These are phyloP conservation scores for Drosophila leonis DNA, from an alignment of 2,888 invertebrate genomes.

Conservation along the genomic window DNA sequence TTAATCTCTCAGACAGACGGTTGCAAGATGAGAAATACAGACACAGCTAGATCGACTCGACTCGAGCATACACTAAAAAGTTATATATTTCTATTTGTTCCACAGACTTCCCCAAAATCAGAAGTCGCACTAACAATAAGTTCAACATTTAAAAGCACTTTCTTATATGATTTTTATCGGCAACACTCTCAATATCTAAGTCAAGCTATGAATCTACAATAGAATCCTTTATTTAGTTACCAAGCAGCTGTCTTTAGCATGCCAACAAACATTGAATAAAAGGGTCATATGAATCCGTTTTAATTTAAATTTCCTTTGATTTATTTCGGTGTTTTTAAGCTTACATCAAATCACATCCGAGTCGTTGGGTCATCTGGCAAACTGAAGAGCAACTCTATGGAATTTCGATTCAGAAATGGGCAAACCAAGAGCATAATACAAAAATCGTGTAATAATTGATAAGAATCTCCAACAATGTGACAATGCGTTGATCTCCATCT, in stretches of 20 bases:
- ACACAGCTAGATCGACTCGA: no score
- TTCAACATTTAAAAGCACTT: background rate
- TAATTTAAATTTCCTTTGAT: background rate
- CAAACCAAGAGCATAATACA: slow-evolving; percentile 50
- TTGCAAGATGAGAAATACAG: no score
- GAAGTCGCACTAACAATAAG: background rate
- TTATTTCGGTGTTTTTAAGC: background rate
- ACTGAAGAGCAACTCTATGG: slow-evolving; percentile 27
- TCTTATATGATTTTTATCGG: background rate
- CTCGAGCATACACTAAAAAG: no score
- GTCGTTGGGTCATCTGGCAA: slow-evolving; percentile 25
- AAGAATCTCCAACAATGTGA: slow-evolving; percentile 70
- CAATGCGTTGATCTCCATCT: slow-evolving; percentile 67
- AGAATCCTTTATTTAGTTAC: background rate
- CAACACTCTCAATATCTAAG: background rate
- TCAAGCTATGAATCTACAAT: background rate
- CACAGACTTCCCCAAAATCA: background rate
- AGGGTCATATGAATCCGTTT: background rate
- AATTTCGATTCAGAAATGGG: slow-evolving; percentile 22
- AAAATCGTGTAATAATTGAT: slow-evolving; percentile 74
- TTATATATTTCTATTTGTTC: no score
- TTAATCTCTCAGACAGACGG: no score
- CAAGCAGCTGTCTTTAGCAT: background rate
- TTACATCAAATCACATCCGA: background rate
- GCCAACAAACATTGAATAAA: background rate